A percentile compares a stretch with the other conserved stretches of the same genome.
Conservation (phyloP, 1,140 invertebrate genomes). For the Drosophila nigromelanica region DNA sequence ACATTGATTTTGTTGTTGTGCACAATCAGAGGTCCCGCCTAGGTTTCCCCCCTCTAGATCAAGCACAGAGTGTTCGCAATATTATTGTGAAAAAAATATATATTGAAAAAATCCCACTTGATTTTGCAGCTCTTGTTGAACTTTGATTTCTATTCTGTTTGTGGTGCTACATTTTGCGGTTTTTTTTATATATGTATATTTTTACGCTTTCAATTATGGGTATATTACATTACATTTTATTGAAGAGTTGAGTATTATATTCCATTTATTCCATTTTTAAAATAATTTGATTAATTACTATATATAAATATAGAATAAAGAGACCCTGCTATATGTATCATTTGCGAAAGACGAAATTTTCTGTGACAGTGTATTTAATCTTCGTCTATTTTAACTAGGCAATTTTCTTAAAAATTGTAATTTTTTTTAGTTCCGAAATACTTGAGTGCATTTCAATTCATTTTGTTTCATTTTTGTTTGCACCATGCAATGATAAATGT, state of each 20-base stretch:
- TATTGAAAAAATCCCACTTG: slow-evolving; percentile 9
- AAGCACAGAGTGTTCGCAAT: slow-evolving; percentile 42
- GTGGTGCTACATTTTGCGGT: slow-evolving; percentile 23
- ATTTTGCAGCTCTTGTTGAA: slow-evolving; percentile 42
- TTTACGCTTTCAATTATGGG: background rate
- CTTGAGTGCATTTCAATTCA: slow-evolving; percentile 65
- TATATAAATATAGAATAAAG: too few relatives aligned
- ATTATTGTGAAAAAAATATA: slow-evolving; percentile 51
- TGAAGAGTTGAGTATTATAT: background rate
- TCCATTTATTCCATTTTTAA: too few relatives aligned
- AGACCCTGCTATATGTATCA: too few relatives aligned
- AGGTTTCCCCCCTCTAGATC: background rate
- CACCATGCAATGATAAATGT: slow-evolving; percentile 63
- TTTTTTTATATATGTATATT: background rate
- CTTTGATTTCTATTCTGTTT: slow-evolving; percentile 55
- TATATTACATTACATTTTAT: background rate
- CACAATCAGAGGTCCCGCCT: slow-evolving; percentile 48
- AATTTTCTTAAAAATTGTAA: slow-evolving; percentile 11
- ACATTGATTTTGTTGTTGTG: slow-evolving; percentile 65
- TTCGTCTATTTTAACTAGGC: background rate
- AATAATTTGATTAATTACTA: too few relatives aligned
- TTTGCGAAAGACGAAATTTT: too few relatives aligned
- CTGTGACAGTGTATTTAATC: background rate
- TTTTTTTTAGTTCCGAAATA: slow-evolving; percentile 39
- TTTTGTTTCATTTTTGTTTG: slow-evolving; percentile 39